These are phyloP conservation scores for Leptopterna dolabrata DNA, from an alignment of 2,888 invertebrate species.

Conservation along the genomic window DNA sequence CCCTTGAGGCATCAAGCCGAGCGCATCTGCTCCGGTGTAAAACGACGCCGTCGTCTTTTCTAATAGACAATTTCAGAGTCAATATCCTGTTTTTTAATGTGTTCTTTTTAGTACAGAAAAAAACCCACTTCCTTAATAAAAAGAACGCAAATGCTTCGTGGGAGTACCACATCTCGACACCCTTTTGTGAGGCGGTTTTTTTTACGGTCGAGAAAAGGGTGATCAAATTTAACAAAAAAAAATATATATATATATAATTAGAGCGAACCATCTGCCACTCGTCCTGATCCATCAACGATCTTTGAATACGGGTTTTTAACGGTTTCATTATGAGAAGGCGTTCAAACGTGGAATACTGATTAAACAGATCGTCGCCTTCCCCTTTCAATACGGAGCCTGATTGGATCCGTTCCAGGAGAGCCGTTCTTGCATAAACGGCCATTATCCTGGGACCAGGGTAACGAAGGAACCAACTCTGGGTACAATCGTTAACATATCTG, in stretches of 20 bases:
- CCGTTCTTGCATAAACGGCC: conserved; percentile 7
- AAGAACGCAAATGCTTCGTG: neutral
- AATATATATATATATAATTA: neutral
- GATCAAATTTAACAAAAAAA: neutral
- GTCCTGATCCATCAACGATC: neutral
- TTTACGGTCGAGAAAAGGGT: neutral
- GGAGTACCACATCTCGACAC: neutral
- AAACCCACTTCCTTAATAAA: neutral
- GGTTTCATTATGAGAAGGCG: neutral
- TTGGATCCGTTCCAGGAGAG: neutral
- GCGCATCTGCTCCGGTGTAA: neutral
- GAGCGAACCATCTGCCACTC: neutral
- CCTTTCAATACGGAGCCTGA: neutral
- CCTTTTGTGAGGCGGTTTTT: neutral
- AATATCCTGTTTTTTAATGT: neutral
- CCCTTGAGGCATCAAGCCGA: neutral
- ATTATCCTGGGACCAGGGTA: neutral
- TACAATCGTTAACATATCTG: conserved; percentile 11
- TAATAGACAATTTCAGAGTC: neutral
- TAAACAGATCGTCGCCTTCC: neutral
- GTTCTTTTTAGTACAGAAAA: neutral
- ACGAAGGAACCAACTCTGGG: neutral
- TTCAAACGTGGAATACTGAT: conserved; percentile 11
- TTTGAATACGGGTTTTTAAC: neutral
- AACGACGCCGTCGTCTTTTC: neutral